These are phyloP conservation scores for Charina bottae DNA, from an alignment of 2,113 vertebrate genomes.

Conservation along the genomic window DNA sequence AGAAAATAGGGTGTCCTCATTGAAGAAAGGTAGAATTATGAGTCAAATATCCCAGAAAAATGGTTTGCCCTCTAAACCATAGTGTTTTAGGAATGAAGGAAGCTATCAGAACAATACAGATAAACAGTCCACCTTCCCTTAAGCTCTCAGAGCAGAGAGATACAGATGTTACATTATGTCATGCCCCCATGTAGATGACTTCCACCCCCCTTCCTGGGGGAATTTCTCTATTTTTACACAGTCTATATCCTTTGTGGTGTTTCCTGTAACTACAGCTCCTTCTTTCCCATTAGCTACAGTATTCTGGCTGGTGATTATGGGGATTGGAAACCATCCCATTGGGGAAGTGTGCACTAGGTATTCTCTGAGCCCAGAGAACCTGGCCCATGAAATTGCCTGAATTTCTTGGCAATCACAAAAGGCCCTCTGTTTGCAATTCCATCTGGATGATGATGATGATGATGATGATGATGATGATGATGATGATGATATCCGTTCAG, in stretches of 20 bases:
- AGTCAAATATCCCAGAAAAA: not conserved
- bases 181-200: not conserved
- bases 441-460: no score
- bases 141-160: not conserved
- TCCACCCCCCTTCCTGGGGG: not conserved
- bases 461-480: no score
- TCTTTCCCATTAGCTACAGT: not conserved
- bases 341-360: not conserved
- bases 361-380: not conserved
- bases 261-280: not conserved
- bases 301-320: no score
- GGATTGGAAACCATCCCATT: not conserved
- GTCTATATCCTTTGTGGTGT: not conserved
- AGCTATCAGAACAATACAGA: not conserved
- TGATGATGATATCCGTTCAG: no score
- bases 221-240: not conserved
- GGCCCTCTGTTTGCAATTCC: not conserved
- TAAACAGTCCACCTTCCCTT: not conserved
- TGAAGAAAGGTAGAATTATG: not conserved
- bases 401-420: not conserved
- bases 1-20: no score
- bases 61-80: no score
- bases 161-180: not conserved
- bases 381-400: not conserved
- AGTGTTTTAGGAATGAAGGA: not conserved